Evolutionary conservation across 1,140 invertebrate species (phyloP).

Genomic region (Leucophenga varia): DNA sequence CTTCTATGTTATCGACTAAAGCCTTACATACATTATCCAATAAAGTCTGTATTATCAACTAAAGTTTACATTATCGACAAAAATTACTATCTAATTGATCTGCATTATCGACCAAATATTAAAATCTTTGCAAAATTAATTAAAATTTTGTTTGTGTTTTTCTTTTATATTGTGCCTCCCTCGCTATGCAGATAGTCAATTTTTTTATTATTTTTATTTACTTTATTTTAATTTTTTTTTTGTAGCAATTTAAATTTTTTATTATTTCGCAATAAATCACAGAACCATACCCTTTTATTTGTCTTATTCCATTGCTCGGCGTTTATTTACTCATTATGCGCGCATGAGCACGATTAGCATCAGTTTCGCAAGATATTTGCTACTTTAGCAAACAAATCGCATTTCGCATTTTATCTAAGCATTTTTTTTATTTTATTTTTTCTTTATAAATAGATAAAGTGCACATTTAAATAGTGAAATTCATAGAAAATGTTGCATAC

Average conservation of each 20-base stretch:
- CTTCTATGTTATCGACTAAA: too few relatives aligned
- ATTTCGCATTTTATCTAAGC: too few relatives aligned
- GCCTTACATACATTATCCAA: too few relatives aligned
- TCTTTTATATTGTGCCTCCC: constrained; percentile 2
- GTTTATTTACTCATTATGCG: constrained; percentile 15
- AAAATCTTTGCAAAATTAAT: too few relatives aligned
- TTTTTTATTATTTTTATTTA: background rate
- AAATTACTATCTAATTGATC: too few relatives aligned
- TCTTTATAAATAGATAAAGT: background rate
- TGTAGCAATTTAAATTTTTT: background rate
- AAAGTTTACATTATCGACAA: too few relatives aligned
- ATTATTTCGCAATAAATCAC: constrained; percentile 16
- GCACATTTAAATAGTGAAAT: background rate
- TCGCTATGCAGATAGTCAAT: background rate
- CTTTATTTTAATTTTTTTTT: background rate
- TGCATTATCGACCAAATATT: too few relatives aligned
- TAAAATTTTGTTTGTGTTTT: constrained; percentile 9
- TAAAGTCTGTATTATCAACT: too few relatives aligned
- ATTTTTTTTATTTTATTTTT: too few relatives aligned
- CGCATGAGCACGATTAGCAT: too few relatives aligned
- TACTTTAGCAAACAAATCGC: too few relatives aligned
- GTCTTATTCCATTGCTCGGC: constrained; percentile 15
- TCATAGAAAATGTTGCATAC: constrained; percentile 8
- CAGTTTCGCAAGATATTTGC: too few relatives aligned
- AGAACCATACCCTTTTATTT: constrained; percentile 22